Evolutionary conservation across 2,113 vertebrate genomes (phyloP).

Genomic region (Carollia perspicillata): DNA sequence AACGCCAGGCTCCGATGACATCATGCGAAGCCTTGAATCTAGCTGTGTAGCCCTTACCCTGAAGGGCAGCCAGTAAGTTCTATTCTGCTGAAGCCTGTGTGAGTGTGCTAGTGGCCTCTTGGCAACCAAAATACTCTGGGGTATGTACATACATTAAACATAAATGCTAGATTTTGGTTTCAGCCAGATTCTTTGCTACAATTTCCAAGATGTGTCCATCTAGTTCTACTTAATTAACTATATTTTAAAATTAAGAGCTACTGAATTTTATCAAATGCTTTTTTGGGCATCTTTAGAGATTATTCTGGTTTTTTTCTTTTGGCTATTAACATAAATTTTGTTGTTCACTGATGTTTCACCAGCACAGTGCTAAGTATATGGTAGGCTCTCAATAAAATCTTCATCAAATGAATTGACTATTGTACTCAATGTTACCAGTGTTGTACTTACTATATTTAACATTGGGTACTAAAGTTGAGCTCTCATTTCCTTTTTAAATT

Average conservation of each 20-base stretch:
- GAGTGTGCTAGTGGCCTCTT: not conserved
- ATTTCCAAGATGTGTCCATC: not conserved
- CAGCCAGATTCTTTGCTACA: not conserved
- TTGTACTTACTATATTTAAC: constrained; percentile 19
- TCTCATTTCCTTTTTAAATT: constrained; percentile 27
- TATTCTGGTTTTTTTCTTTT: not conserved
- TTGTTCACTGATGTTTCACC: not conserved
- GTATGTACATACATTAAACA: not conserved
- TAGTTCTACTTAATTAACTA: not conserved
- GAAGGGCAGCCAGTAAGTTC: not conserved
- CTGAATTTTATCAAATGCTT: not conserved
- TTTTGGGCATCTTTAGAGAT: not conserved
- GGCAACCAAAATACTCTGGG: not conserved
- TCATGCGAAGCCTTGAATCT: not conserved
- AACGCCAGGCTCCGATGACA: not conserved
- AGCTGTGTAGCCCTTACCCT: not conserved
- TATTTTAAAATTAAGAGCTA: constrained; percentile 24
- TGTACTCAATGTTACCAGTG: not conserved
- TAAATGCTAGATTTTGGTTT: constrained; percentile 17
- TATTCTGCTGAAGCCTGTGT: not conserved
- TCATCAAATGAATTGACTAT: not conserved
- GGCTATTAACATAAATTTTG: not conserved
- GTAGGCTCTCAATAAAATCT: not conserved
- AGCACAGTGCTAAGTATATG: not conserved
- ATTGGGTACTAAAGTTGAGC: not conserved